Conservation (phyloP, 2,113 vertebrate genomes). For the Heteronetta atricapilla region DNA sequence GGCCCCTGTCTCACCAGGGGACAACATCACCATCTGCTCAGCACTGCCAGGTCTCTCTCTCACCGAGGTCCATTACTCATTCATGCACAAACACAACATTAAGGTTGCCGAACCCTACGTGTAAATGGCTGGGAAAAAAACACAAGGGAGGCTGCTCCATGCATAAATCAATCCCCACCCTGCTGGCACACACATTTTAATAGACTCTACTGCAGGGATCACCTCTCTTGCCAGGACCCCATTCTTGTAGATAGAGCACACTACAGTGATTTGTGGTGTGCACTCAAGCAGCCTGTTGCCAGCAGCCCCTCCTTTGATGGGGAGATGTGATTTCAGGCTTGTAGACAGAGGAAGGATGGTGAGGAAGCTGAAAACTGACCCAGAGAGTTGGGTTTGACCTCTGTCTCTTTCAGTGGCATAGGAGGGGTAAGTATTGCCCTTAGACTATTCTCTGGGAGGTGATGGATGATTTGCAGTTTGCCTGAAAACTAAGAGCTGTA, state of each 20-base stretch:
- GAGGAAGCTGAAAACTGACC: background rate
- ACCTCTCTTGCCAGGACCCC: background rate
- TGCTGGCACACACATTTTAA: rapidly evolving
- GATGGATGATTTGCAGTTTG: background rate
- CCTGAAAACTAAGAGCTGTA: background rate
- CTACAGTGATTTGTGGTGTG: background rate
- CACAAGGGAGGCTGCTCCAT: background rate
- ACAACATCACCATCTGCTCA: background rate
- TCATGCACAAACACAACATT: background rate
- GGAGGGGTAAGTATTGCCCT: background rate
- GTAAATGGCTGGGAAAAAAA: background rate
- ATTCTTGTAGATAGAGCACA: rapidly evolving
- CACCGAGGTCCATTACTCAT: background rate
- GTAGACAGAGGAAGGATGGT: background rate
- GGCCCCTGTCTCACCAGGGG: background rate
- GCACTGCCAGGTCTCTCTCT: background rate
- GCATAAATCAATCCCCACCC: background rate
- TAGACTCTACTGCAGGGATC: background rate
- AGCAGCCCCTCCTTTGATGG: background rate
- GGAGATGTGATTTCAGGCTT: background rate
- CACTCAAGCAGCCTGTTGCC: background rate
- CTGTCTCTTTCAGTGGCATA: background rate
- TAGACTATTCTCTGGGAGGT: background rate
- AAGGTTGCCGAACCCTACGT: background rate
- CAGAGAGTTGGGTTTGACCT: background rate